These are phyloP conservation scores for Echinops telfairi DNA, from an alignment of 2,113 vertebrate species.

Conservation along the genomic window DNA sequence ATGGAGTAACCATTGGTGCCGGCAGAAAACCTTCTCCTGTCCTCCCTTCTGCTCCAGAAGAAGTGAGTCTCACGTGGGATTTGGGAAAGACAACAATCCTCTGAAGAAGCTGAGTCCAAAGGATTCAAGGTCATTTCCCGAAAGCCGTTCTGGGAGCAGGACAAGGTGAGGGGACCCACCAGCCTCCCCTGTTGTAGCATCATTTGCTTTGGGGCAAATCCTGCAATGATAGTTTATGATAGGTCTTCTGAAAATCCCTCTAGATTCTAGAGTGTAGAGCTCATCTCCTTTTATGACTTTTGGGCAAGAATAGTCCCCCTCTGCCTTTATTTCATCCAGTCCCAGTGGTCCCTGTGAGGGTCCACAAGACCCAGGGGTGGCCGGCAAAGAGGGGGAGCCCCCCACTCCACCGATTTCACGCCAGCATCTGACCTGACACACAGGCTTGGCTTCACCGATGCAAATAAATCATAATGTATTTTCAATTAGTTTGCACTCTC, in stretches of 20 bases:
- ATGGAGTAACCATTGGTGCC: background rate
- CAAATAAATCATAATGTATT: conserved; percentile 87
- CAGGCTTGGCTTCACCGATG: conserved; percentile 70
- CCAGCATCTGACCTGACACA: conserved; percentile 85
- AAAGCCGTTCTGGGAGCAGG: background rate
- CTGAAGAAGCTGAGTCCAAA: background rate
- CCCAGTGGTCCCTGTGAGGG: background rate
- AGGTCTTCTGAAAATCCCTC: background rate
- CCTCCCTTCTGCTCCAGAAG: background rate
- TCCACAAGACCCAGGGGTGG: background rate
- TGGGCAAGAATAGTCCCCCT: background rate
- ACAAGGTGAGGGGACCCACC: no score
- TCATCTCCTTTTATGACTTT: background rate
- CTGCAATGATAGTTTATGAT: background rate
- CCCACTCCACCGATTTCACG: conserved; percentile 34
- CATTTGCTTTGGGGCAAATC: background rate
- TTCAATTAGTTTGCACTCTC: conserved; percentile 90
- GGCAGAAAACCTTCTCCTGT: background rate
- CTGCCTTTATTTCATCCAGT: background rate
- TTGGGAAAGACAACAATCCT: background rate
- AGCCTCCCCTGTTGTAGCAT: no score
- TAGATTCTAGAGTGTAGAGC: no score
- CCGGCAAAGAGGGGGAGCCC: conserved; percentile 52
- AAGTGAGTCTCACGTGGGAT: accelerated
- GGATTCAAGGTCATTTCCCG: background rate